These are phyloP conservation scores for Temnothorax longispinosus DNA, from an alignment of 1,140 invertebrate genomes.

Conservation along the genomic window DNA sequence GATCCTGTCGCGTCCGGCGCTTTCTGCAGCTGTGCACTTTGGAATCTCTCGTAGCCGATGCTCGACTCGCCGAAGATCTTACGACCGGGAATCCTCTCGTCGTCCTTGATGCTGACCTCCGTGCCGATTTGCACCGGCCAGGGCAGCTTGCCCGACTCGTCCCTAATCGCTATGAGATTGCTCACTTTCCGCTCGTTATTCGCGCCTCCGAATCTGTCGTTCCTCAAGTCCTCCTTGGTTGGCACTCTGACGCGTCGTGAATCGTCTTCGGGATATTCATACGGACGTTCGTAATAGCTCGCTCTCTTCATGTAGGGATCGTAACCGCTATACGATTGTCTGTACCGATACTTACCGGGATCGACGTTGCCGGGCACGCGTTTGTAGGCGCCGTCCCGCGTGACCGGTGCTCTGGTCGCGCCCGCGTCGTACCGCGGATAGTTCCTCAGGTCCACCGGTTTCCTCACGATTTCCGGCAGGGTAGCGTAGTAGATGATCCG, in stretches of 20 bases:
- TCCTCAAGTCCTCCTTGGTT: constrained; percentile 72
- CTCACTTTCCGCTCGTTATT: constrained; percentile 74
- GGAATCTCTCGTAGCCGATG: constrained; percentile 78
- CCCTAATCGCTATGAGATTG: constrained; percentile 69
- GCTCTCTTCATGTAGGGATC: constrained; percentile 75
- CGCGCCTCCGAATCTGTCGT: constrained; percentile 62
- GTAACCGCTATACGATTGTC: constrained; percentile 68
- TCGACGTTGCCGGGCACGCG: constrained; percentile 71
- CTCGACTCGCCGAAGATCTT: constrained; percentile 78
- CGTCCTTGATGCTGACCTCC: constrained; percentile 84
- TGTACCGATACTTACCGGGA: constrained; percentile 71
- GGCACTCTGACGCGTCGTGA: constrained; percentile 65
- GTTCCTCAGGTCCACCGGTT: constrained; percentile 81
- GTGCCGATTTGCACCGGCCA: constrained; percentile 85
- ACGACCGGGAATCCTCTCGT: constrained; percentile 81
- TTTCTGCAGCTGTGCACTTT: constrained; percentile 76
- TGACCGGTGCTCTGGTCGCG: constrained; percentile 40
- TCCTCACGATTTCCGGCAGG: constrained; percentile 84
- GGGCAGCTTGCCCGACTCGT: constrained; percentile 73
- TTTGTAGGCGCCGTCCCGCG: constrained; percentile 70
- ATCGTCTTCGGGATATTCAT: constrained; percentile 61
- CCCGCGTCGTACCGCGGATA: constrained; percentile 67
- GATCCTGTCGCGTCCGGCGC: constrained; percentile 69
- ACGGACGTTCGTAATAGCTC: constrained; percentile 72
- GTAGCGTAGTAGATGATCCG: constrained; percentile 86